Base-by-base conservation (phyloP, 1,140 invertebrate genomes). In the Pseudomyrmex gracilis region DNA sequence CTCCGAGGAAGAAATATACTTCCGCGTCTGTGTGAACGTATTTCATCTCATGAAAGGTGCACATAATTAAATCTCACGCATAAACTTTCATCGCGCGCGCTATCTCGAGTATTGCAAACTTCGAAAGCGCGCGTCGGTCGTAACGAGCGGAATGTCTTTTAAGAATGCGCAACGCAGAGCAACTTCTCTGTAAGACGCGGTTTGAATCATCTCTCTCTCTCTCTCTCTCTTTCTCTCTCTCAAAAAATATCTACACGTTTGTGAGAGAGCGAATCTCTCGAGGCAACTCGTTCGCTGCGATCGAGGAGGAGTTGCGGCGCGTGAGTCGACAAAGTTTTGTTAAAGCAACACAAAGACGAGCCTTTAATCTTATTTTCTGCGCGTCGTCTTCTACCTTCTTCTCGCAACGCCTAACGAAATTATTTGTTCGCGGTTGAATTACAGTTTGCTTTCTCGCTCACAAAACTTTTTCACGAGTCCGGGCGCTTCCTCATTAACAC, bases 301-400 rank as follows among this genome's bases (percentile, higher is more conserved):
- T 22, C 47, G 66, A 70, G 53, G 66, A 70, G 76, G 13, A 66
- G 20, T 78, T n/a, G 66, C 43, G 34, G 66, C 43, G 20, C 66
- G 66, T 43, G 53, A 71, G 43, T 80, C 58, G 76, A 80, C 66
- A 66, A 80, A 80, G 76, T 80, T 80, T 34, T 80, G 76, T 80
- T 80, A 71, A 71, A 71, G 76, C 76, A 49, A 34, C 76, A 78
- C 76, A 80, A 80, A 71, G 76, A 71, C 43, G 17, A 70, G 45
- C 71, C 45, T 45, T 80, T 80, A 80, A 80, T 80, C 66, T 8
- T 20, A 60, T 80, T 80, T 71, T 70, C 53, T 13, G 1, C 53
- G 51, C 5, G 34, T 34, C 34, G 34, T 9, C 12, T 47, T n/a
- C n/a, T 20, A 53, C 34, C 45, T 49, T 24, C 49, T 57, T 70